Evolutionary conservation across 2,888 invertebrate genomes (phyloP), one percentile per base, ranked within the genome.

Genomic region (Hirtodrosophila duncani): DNA sequence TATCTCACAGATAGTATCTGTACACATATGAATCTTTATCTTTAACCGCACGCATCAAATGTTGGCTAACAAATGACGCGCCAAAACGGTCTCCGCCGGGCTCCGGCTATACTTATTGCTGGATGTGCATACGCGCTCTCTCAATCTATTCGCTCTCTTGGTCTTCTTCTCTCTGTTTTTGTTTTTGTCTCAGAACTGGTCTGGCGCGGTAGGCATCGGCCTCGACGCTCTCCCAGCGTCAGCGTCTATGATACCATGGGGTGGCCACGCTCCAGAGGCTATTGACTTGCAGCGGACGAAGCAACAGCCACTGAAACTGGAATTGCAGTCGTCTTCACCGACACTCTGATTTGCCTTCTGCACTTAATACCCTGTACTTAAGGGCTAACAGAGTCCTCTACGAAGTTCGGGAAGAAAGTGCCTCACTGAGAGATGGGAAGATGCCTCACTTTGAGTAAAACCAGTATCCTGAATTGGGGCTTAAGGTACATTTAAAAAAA

Each of bases 31-130:
- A 49, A 43, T 49, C 33, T 64, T 42, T 43, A 57, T 55, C 52
- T 79, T 61, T 59, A 53, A 65, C 69, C 71, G 63, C 45, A 77
- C 79, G 62, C 68, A 59, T 46, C 63, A 67, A 82, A 61, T 57
- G 80, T 55, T 72, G 50, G 61, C 43, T 60, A 49, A 60, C 71
- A 71, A 80, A 78, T 82, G 80, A 57, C 82, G 81, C 79, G 81
- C 82, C 77, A 82, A 81, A 60, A 64, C 36, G 51, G 63, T 60
- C 62, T 44, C 56, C 43, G 67, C 81, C 64, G 72, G 68, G 59
- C 77, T 59, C 64, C n/a, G n/a, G n/a, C n/a, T n/a, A n/a, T n/a
- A n/a, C n/a, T n/a, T n/a, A n/a, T n/a, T 55, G 30, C 53, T 70
- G 71, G 74, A 74, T 57, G 37, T 36, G 37, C 20, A 14, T 26